Percentiles rank a stretch among this genome's conserved stretches.
These are phyloP conservation scores for Spea bombifrons DNA, from an alignment of 2,113 vertebrate genomes.

Conservation along the genomic window DNA sequence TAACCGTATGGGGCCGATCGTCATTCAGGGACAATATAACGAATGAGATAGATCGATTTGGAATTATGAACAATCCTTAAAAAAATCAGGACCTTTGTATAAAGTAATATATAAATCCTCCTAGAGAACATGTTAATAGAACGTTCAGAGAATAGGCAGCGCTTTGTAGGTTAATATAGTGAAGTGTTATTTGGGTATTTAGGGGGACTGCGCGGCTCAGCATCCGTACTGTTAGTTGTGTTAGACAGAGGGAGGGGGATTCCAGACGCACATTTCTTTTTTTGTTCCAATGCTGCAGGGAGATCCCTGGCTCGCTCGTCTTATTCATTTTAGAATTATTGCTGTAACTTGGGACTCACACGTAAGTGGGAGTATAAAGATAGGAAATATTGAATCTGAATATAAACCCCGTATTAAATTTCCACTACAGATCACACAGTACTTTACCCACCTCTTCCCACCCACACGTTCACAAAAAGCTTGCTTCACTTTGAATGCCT, in stretches of 20 bases:
- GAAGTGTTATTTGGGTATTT: slow-evolving; percentile 11
- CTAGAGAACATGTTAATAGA: not conserved
- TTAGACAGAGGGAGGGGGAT: slow-evolving; percentile 34
- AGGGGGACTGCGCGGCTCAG: slow-evolving; percentile 17
- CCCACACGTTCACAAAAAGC: slow-evolving; percentile 14
- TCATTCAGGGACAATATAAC: too few relatives aligned
- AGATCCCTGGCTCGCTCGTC: slow-evolving; percentile 31
- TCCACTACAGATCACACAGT: slow-evolving; percentile 20
- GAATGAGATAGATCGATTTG: too few relatives aligned
- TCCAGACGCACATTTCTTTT: slow-evolving; percentile 15
- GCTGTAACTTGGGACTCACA: slow-evolving; percentile 23
- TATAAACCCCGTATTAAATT: slow-evolving; percentile 24
- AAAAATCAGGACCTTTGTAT: too few relatives aligned
- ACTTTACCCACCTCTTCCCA: slow-evolving; percentile 9
- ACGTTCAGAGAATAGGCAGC: not conserved
- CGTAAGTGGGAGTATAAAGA: slow-evolving; percentile 15
- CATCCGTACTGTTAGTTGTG: not conserved
- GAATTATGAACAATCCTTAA: too few relatives aligned
- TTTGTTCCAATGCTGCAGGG: slow-evolving; percentile 22
- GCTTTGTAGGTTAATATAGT: too few relatives aligned
- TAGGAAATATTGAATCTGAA: slow-evolving; percentile 35
- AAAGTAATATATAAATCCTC: too few relatives aligned
- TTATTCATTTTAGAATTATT: slow-evolving; percentile 30
- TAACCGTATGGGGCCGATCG: too few relatives aligned
- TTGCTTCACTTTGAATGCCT: too few relatives aligned